A percentile compares a stretch with the other conserved stretches of the same genome.
Conservation (phyloP, 2,113 vertebrate species). For the Apteryx owenii region DNA sequence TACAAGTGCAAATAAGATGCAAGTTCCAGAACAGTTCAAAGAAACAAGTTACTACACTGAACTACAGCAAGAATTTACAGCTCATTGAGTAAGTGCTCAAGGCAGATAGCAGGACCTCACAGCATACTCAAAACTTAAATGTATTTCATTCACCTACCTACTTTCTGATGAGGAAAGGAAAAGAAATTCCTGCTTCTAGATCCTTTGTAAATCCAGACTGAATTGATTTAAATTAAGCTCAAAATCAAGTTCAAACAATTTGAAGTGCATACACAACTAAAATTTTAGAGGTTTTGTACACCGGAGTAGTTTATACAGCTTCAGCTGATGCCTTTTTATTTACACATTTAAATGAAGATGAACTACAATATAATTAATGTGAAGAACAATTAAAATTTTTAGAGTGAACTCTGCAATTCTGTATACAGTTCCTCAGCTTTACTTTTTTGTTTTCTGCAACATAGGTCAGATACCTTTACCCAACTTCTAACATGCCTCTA, state of each 20-base stretch:
- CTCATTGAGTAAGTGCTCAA: fast-evolving
- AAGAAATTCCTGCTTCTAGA: not conserved
- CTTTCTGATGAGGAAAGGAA: not conserved
- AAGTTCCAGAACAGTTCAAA: not conserved
- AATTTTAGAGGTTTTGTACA: not conserved
- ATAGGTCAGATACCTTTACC: not conserved
- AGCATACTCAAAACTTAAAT: not conserved
- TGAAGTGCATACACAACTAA: not conserved
- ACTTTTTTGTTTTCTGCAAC: not conserved
- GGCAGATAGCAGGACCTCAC: not conserved
- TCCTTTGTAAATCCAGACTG: not conserved
- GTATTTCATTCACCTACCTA: not conserved
- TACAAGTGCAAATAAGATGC: not conserved
- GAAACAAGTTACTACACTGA: not conserved
- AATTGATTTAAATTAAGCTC: not conserved
- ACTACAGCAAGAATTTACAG: not conserved
- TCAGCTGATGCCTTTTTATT: not conserved
- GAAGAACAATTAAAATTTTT: not conserved
- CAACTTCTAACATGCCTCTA: not conserved
- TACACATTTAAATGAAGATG: not conserved
- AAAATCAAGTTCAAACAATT: not conserved
- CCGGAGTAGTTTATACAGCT: not conserved
- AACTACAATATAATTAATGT: not conserved
- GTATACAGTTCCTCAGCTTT: not conserved
- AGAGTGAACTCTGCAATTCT: not conserved